Percentiles rank a stretch among this genome's conserved stretches.
Evolutionary conservation across 2,797 vertebrate species (phyloP).

Genomic region (Parambassis ranga): DNA sequence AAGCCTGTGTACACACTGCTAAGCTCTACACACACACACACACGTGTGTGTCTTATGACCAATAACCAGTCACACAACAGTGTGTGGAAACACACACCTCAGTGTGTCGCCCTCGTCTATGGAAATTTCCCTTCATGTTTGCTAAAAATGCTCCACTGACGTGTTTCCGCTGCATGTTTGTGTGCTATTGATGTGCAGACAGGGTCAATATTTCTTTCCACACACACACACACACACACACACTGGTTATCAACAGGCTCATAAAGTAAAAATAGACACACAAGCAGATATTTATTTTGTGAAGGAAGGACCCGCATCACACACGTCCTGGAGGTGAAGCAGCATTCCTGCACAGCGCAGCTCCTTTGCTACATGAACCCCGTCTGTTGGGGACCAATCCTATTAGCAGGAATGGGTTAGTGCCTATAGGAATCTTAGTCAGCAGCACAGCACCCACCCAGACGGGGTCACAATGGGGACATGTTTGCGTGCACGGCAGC

Average conservation of each 20-base stretch:
- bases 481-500: constrained; percentile 54
- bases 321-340: not conserved
- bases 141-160: constrained; percentile 13
- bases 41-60: constrained; percentile 43
- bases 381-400: constrained; percentile 34
- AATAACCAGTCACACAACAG: constrained; percentile 30
- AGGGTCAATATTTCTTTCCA: constrained; percentile 50
- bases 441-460: constrained; percentile 12
- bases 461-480: constrained; percentile 16
- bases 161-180: constrained; percentile 3
- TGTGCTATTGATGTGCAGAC: not conserved
- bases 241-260: not conserved
- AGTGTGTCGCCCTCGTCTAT: constrained; percentile 3
- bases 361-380: constrained; percentile 4
- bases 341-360: not conserved
- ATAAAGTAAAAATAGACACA: not conserved
- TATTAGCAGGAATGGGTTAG: constrained; percentile 40
- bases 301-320: not conserved
- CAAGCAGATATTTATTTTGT: not conserved
- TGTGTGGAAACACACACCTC: constrained; percentile 12
- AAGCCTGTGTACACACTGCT: constrained; percentile 3
- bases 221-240: too few species aligned
- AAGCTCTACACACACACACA: constrained; percentile 13
- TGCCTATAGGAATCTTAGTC: constrained; percentile 44
- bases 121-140: constrained; percentile 42